These are phyloP conservation scores for Ctenodactylus gundi DNA, from an alignment of 2,113 vertebrate species.

Conservation along the genomic window DNA sequence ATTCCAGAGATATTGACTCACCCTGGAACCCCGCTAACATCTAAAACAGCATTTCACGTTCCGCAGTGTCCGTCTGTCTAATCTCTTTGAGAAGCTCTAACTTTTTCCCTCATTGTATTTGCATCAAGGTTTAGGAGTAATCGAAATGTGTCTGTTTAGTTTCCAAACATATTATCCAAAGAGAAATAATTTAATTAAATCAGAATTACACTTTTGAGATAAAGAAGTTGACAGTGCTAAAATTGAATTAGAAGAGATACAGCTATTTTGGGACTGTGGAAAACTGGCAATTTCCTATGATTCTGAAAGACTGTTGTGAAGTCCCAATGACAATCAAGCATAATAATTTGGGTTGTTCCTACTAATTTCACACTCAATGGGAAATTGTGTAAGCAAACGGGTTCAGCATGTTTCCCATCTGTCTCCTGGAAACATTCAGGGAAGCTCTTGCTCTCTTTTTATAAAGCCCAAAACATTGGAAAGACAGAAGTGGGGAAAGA, in stretches of 20 bases:
- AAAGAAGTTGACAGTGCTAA: neutral
- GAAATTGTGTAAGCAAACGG: conserved; percentile 40
- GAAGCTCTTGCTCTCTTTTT: neutral
- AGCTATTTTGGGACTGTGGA: neutral
- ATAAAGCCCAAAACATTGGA: neutral
- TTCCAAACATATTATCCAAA: neutral
- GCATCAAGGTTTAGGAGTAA: neutral
- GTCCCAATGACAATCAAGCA: neutral
- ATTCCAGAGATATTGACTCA: neutral
- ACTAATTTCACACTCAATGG: conserved; percentile 40
- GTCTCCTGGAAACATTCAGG: conserved; percentile 9
- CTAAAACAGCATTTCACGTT: neutral
- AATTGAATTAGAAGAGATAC: neutral
- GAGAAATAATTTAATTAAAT: conserved; percentile 19
- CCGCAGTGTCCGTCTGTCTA: neutral
- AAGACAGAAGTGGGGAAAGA: neutral
- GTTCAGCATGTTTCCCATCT: conserved; percentile 29
- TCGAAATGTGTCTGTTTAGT: neutral
- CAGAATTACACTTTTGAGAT: neutral
- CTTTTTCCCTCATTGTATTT: neutral
- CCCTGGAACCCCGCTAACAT: neutral
- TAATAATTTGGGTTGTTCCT: conserved; percentile 11
- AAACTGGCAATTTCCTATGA: neutral
- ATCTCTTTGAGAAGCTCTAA: neutral
- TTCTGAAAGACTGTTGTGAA: neutral